Evolutionary conservation across 2,888 invertebrate genomes (phyloP), one percentile per base, ranked within the genome.

Genomic region (Athalia rosae): DNA sequence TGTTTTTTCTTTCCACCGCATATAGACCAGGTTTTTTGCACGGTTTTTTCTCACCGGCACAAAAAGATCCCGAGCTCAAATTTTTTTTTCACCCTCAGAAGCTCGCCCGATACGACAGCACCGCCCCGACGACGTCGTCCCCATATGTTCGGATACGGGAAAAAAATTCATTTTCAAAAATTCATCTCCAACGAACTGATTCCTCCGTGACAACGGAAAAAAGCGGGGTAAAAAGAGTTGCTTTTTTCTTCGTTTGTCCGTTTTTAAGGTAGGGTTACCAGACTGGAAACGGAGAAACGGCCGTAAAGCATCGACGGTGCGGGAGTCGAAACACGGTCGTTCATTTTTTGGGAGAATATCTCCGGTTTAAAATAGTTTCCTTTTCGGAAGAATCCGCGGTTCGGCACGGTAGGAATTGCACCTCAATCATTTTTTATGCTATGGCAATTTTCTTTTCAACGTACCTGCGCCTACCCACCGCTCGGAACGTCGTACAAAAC

Each of bases 401-500:
- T 61, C 11, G 13, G 45, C 8, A 58, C 58, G 71, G 71, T 71
- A 71, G 45, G 41, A 56, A 71, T 28, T 28, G 28, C 47, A 78
- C 76, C 74, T 56, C 71, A 77, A 79, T 77, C 69, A 79, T 50
- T 77, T 80, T 80, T 80, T 80, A 80, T 77, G 77, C 66, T 11
- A 74, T 63, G 74, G 71, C 77, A 67, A 79, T 80, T 76, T 79
- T 74, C 78, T 76, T 78, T 64, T 66, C n/a, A 13, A 9, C 7
- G 13, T 45, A 4, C 50, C 77, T 77, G 63, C 13, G 67, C 4
- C 5, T 11, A 48, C 13, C 11, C 7, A 15, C 9, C 8, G 71
- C 71, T 28, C 7, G 13, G 48, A 62, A 74, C 28, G 50, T 15
- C 11, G 28, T 3, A 62, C 69, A 79, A 77, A 81, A 79, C 61